Base-by-base conservation (phyloP, 2,113 vertebrate species). In the Nerophis ophidion region DNA sequence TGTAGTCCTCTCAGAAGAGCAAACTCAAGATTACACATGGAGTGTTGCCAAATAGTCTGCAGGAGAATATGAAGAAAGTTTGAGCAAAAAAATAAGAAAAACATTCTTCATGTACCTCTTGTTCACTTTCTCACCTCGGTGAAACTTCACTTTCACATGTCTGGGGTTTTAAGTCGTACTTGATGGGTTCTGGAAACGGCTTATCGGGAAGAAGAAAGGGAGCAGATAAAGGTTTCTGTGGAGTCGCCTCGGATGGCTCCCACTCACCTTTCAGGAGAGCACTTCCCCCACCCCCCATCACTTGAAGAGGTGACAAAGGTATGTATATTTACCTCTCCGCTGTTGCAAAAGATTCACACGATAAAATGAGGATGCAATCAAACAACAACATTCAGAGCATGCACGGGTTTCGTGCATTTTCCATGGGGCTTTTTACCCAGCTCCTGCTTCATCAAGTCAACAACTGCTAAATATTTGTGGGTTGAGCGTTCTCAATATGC, bases 391-490 rank as follows among this genome's bases (percentile, higher is more conserved):
- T 61, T 63, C 52, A 60, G 49, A 65, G 68, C 10, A 7, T 66
- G 61, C 66, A 59, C 60, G 74, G 65, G 70, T 72, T 77, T 75
- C 71, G 74, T 17, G 67, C 57, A 36, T 46, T 61, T 47, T 13
- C 48, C 42, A 12, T 46, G 50, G 64, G 58, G 40, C 75, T 82
- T 79, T 77, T 66, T 75, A n/a, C n/a, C n/a, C 69, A 75, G 33
- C 26, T 60, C 8, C 38, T 49, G 10, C 35, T 61, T 68, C 52
- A 58, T 17, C 58, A 11, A 71, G 66, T 55, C 58, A 81, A 80
- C 76, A 80, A 75, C 72, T 61, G 68, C 57, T 77, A 79, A 79
- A 76, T 67, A 61, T 70, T 72, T 70, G 58, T 53, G 66, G 76
- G 69, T 61, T 19, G 14, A 53, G 80, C 60, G 60, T 74, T 63